Conservation (phyloP, 2,888 invertebrate species). For the Luperina nickerlii region DNA sequence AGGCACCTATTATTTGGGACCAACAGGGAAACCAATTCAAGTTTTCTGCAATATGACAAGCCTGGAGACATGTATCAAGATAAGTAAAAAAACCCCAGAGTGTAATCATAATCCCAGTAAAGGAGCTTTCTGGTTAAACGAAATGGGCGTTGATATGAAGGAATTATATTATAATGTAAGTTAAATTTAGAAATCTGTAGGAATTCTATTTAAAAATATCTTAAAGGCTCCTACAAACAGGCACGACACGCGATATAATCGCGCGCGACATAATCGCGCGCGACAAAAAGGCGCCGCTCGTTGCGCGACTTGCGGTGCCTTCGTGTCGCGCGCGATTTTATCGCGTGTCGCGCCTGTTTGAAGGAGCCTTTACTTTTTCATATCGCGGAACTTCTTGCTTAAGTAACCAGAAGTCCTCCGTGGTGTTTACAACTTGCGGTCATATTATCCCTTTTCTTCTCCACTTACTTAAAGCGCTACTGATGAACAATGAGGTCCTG, state of each 20-base stretch:
- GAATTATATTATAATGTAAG: conserved; percentile 21
- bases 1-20: conserved; percentile 30
- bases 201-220: background rate
- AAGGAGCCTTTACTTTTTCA: background rate
- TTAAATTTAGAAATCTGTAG: background rate
- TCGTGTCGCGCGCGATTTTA: too few species aligned
- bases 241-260: too few species aligned
- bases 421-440: too few species aligned
- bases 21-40: background rate
- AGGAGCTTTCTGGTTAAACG: conserved; percentile 30
- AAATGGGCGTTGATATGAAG: conserved; percentile 13
- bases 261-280: too few species aligned
- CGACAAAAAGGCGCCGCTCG: too few species aligned
- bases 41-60: conserved; percentile 42
- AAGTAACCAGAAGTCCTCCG: background rate
- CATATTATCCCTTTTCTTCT: background rate
- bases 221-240: too few species aligned
- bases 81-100: background rate
- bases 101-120: background rate
- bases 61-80: conserved; percentile 21
- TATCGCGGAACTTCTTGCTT: background rate
- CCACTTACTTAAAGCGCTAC: too few species aligned
- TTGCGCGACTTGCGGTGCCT: too few species aligned
- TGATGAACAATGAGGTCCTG: too few species aligned
- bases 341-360: too few species aligned